phyloP scores from a whole-genome alignment of 1,140 invertebrate species.

The Eumaeus atala region DNA sequence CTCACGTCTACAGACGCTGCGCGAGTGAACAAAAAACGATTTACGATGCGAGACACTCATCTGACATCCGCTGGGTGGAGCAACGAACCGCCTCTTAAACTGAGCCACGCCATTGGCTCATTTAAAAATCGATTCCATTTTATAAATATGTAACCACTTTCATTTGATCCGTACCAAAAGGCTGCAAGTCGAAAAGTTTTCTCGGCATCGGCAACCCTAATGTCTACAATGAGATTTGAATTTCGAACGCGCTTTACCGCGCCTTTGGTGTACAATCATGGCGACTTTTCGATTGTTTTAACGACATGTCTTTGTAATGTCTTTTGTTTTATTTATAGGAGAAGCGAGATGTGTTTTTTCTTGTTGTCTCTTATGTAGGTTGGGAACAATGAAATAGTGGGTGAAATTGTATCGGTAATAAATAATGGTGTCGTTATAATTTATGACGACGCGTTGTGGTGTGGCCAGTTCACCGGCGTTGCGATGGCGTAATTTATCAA shows the following conservation, averaged over 20 bases:
- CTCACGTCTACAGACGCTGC: conserved; percentile 38
- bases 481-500: conserved; percentile 7
- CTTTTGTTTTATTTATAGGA: conserved; percentile 72
- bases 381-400: conserved; percentile 58
- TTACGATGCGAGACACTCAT: conserved; percentile 42
- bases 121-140: conserved; percentile 74
- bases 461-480: conserved; percentile 10
- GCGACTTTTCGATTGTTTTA: conserved; percentile 63
- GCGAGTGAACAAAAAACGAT: conserved; percentile 59
- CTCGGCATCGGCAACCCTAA: conserved; percentile 22
- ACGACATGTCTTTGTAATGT: conserved; percentile 64
- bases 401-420: conserved; percentile 67
- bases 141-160: conserved; percentile 73
- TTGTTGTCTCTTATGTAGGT: conserved; percentile 36
- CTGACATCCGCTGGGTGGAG: conserved; percentile 59
- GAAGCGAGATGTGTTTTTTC: conserved; percentile 54
- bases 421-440: conserved; percentile 69
- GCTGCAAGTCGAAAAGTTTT: conserved; percentile 18
- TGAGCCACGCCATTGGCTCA: conserved; percentile 55
- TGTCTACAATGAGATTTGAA: conserved; percentile 27
- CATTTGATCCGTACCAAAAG: conserved; percentile 30
- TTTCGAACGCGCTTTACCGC: conserved; percentile 27
- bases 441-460: conserved; percentile 33
- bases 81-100: conserved; percentile 51
- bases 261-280: conserved; percentile 33